Conservation (phyloP, 2,797 vertebrate species). For the Lagocephalus sceleratus region DNA sequence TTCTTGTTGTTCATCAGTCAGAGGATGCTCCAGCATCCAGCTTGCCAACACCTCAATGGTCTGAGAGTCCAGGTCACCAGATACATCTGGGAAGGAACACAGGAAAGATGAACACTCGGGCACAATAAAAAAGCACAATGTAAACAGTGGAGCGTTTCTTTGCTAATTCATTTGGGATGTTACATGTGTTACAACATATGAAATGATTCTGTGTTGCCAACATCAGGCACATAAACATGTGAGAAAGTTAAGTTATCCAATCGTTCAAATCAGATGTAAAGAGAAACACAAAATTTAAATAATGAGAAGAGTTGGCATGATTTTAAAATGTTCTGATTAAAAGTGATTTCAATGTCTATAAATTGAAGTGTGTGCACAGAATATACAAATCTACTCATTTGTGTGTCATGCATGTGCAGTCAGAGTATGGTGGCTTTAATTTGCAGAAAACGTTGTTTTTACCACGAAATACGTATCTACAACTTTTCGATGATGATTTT, state of each 20-base stretch:
- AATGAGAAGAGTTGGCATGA: background rate
- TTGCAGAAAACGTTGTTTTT: background rate
- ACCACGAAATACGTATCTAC: background rate
- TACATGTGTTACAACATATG: background rate
- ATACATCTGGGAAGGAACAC: conserved; percentile 69
- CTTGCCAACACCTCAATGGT: conserved; percentile 81
- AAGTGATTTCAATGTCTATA: background rate
- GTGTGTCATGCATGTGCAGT: conserved; percentile 5
- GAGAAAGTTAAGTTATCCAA: conserved; percentile 1
- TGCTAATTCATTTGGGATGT: conserved; percentile 24
- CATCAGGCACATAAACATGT: background rate
- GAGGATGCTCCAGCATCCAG: conserved; percentile 84
- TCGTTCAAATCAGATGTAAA: conserved; percentile 6
- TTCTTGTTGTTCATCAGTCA: conserved; percentile 72
- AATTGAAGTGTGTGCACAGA: conserved; percentile 1
- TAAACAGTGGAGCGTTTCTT: conserved; percentile 18
- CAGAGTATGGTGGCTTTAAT: conserved; percentile 13
- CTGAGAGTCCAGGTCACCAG: conserved; percentile 78
- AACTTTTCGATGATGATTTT: background rate
- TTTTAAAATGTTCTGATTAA: conserved; percentile 4
- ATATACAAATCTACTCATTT: background rate
- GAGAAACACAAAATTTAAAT: background rate
- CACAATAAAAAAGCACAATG: conserved; percentile 40
- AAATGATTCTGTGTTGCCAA: conserved; percentile 14
- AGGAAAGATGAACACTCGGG: conserved; percentile 41